Percentiles rank a stretch among this genome's conserved stretches.
phyloP scores from a whole-genome alignment of 2,888 invertebrate species.

The Chloroclystis v-ata region DNA sequence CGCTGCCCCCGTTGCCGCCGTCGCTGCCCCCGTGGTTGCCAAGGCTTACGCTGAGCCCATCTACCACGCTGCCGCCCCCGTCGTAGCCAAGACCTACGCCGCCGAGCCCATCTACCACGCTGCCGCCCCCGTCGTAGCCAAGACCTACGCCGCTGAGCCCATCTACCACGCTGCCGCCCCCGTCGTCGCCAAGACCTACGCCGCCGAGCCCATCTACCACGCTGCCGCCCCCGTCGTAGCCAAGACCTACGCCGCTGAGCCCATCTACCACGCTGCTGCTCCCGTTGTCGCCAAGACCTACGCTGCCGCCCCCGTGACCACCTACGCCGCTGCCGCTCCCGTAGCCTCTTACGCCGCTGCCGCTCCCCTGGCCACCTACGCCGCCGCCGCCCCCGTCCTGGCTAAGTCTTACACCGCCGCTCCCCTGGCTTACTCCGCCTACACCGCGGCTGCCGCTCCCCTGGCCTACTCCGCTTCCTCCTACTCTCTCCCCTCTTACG shows the following conservation, averaged over 20 bases:
- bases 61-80: constrained; percentile 6
- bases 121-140: constrained; percentile 3
- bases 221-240: constrained; percentile 6
- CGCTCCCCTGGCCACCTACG: constrained; percentile 3
- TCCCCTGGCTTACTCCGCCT: constrained; percentile 49
- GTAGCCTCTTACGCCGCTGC: constrained; percentile 2
- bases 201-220: constrained; percentile 11
- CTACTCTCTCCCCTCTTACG: constrained; percentile 18
- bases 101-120: constrained; percentile 12
- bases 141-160: neutral
- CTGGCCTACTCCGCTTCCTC: constrained; percentile 29
- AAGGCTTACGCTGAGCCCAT: neutral
- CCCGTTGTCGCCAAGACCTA: constrained; percentile 8
- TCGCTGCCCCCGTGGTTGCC: constrained; percentile 7
- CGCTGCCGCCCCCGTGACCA: constrained; percentile 13
- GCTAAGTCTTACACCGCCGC: constrained; percentile 31
- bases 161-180: constrained; percentile 7
- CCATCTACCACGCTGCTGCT: constrained; percentile 5
- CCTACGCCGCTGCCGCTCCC: constrained; percentile 3
- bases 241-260: constrained; percentile 6
- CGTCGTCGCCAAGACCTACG: constrained; percentile 9
- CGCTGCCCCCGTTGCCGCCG: neutral
- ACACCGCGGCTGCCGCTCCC: constrained; percentile 34
- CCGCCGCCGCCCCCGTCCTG: constrained; percentile 1
- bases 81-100: constrained; percentile 4